Percentiles rank a stretch among this genome's conserved stretches.
Evolutionary conservation across 2,113 vertebrate genomes (phyloP).

Genomic region (Zeus faber): DNA sequence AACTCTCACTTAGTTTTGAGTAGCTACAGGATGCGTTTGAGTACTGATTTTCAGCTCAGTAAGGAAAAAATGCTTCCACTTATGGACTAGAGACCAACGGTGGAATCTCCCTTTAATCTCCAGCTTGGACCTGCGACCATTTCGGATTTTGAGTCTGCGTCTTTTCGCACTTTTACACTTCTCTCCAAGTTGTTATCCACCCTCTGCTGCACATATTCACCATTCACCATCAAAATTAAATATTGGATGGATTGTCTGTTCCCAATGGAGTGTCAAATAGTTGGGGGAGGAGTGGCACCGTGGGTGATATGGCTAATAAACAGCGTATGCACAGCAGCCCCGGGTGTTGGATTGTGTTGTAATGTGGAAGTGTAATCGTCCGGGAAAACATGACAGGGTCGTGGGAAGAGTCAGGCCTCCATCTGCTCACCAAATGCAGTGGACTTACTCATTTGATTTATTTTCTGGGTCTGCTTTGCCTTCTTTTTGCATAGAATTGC

Average conservation of each 20-base stretch:
- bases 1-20: no score
- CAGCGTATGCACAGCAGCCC: slow-evolving; percentile 4
- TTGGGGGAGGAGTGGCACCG: slow-evolving; percentile 13
- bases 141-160: no score
- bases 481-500: neutral
- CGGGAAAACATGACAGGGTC: neutral
- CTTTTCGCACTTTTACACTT: no score
- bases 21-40: no score
- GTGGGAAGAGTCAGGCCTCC: slow-evolving; percentile 12
- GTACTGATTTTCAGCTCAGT: no score
- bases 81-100: no score
- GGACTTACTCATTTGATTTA: neutral
- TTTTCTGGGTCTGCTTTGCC: neutral
- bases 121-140: no score
- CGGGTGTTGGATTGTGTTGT: neutral
- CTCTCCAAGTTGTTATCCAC: no score
- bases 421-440: neutral
- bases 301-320: slow-evolving; percentile 22
- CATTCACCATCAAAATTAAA: neutral
- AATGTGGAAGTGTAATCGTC: slow-evolving; percentile 4
- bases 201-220: no score
- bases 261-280: neutral
- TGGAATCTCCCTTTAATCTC: no score
- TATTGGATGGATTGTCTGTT: neutral
- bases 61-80: no score